Conservation (phyloP, 2,797 vertebrate species). For the Pterois miles region DNA sequence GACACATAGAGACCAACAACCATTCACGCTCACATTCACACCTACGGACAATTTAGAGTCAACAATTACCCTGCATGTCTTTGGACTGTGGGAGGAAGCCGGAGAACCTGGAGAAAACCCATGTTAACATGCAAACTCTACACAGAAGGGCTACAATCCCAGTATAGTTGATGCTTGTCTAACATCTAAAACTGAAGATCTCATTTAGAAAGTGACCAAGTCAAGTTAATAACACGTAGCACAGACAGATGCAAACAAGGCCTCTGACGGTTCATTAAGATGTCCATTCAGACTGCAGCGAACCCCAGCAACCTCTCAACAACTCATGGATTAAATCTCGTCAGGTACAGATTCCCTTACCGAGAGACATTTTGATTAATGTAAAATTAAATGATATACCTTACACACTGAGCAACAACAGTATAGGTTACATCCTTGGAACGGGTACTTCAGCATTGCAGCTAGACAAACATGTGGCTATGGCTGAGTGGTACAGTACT, state of each 20-base stretch:
- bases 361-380: conserved; percentile 29
- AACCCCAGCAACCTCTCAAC: conserved; percentile 11
- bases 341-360: conserved; percentile 2
- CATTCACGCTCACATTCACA: no score
- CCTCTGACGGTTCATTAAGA: conserved; percentile 33
- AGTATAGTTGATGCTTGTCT: not conserved
- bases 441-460: not conserved
- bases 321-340: conserved; percentile 3
- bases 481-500: not conserved
- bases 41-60: no score
- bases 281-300: conserved; percentile 2
- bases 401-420: conserved; percentile 1
- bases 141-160: no score
- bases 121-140: no score
- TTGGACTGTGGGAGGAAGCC: no score
- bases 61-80: no score
- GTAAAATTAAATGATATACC: conserved; percentile 16
- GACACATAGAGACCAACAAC: no score
- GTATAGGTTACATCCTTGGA: not conserved
- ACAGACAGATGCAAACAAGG: not conserved
- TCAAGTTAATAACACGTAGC: not conserved
- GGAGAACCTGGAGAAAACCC: no score
- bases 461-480: not conserved
- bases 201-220: not conserved
- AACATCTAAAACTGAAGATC: not conserved